Base-by-base conservation (phyloP, 64 coral and sea anemone genomes). In the Acropora tenuis region DNA sequence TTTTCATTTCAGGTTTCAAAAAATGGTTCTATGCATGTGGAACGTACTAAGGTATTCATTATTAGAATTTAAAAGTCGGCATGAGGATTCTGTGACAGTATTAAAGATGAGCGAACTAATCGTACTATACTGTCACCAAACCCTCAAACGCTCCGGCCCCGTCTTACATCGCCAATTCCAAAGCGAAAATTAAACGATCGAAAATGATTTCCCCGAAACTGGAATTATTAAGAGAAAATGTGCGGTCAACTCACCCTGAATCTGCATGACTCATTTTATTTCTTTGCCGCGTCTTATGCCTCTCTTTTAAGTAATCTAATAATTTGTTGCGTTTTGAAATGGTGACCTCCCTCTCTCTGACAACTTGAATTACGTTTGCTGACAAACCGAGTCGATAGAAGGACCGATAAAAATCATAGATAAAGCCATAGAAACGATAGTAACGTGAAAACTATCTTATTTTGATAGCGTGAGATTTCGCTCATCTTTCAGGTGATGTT, bases 181-280 rank as follows among this genome's bases (percentile, higher is more conserved):
- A 30, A 30, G 30, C 30, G 30, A 30, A 30, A 30, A 30, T 30
- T 30, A 30, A 30, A 30, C 30, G 30, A 30, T 30, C 30, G 30
- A 30, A 30, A 30, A 30, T 30, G 30, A 30, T 30, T 30, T 30
- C 30, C 30, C 30, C 30, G 8, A n/a, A 19, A 30, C 3, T 15
- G 9, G 40, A 57, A 41, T 6, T 74, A 5, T 30, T 30, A 30
- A 30, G 44, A 71, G 18, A 11, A 13, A 3, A 85, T 8, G n/a
- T 17, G 1, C 48, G 6, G 9, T 41, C 46, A 80, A 90, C 88
- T 73, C 71, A 94, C 93, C 93, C 93, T 41, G 81, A 80, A 16
- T 89, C 88, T 90, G 88, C 88, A 79, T 94, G 93, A 94, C 93
- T 94, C 93, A 94, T 94, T 2, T 43, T 86, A 13, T 15, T 55